These are phyloP conservation scores for Ia io DNA, from an alignment of 2,113 vertebrate species.

Conservation along the genomic window DNA sequence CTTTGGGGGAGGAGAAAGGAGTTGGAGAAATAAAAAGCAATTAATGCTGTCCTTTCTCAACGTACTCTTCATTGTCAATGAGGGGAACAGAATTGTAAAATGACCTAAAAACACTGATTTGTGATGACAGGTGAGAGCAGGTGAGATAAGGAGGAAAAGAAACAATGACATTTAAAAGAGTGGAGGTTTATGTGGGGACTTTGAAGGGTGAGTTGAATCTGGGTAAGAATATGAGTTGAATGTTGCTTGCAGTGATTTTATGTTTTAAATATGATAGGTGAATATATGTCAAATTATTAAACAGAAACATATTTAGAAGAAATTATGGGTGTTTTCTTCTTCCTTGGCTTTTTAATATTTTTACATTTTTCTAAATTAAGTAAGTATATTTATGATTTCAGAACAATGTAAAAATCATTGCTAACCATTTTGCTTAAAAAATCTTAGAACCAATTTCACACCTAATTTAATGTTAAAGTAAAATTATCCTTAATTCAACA, in stretches of 20 bases:
- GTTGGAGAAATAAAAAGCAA: neutral
- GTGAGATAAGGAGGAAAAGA: neutral
- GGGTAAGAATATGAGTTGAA: neutral
- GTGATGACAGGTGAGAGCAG: neutral
- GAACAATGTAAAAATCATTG: conserved; percentile 17
- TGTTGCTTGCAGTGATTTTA: neutral
- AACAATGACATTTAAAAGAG: neutral
- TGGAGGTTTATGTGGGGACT: neutral
- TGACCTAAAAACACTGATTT: neutral
- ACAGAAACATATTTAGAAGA: neutral
- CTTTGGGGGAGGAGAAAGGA: neutral
- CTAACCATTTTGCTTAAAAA: conserved; percentile 41
- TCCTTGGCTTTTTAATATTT: neutral
- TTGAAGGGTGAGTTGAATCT: neutral
- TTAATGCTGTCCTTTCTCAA: neutral
- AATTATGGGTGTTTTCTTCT: neutral
- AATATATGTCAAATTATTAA: neutral
- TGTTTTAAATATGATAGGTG: neutral
- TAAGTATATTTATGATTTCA: neutral
- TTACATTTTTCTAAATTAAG: neutral
- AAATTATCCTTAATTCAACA: conserved; percentile 58
- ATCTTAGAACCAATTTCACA: conserved; percentile 54
- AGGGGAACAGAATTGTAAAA: neutral
- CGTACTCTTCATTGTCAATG: neutral
- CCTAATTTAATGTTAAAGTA: conserved; percentile 64